Evolutionary conservation across 2,113 vertebrate genomes (phyloP).

Genomic region (Phrynosoma blainvillii): DNA sequence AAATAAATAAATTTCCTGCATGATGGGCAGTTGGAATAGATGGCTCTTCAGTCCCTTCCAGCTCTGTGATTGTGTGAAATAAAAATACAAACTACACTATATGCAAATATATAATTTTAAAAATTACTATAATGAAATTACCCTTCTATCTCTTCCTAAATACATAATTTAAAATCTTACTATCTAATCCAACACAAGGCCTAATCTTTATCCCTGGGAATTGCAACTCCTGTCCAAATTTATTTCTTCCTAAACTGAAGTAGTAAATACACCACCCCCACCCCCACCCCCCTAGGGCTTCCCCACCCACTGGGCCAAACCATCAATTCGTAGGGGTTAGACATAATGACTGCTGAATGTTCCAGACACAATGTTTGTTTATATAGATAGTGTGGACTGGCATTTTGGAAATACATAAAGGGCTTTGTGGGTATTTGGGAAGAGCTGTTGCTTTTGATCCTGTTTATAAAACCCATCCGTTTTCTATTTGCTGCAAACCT

Average conservation of each 20-base stretch:
- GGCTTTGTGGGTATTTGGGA: conserved; percentile 13
- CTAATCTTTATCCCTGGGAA: too few relatives aligned
- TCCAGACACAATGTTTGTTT: conserved; percentile 41
- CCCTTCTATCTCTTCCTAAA: too few relatives aligned
- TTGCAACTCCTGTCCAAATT: neutral
- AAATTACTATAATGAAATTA: too few relatives aligned
- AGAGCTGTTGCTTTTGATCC: conserved; percentile 26
- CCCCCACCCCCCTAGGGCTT: neutral
- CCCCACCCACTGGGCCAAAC: neutral
- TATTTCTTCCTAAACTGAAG: neutral
- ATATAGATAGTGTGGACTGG: conserved; percentile 31
- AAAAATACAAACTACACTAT: too few relatives aligned
- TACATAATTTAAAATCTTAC: too few relatives aligned
- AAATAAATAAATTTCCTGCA: too few relatives aligned
- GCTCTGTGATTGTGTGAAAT: too few relatives aligned
- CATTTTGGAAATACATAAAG: conserved; percentile 48
- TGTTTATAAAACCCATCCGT: neutral
- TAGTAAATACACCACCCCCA: neutral
- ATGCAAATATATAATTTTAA: too few relatives aligned
- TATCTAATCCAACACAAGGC: too few relatives aligned
- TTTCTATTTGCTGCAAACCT: neutral
- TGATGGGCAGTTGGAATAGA: too few relatives aligned
- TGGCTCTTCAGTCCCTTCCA: too few relatives aligned
- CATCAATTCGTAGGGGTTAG: too few relatives aligned
- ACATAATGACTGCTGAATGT: conserved; percentile 17